Conservation (phyloP, 2,113 vertebrate genomes). For the Xenus cinereus region DNA sequence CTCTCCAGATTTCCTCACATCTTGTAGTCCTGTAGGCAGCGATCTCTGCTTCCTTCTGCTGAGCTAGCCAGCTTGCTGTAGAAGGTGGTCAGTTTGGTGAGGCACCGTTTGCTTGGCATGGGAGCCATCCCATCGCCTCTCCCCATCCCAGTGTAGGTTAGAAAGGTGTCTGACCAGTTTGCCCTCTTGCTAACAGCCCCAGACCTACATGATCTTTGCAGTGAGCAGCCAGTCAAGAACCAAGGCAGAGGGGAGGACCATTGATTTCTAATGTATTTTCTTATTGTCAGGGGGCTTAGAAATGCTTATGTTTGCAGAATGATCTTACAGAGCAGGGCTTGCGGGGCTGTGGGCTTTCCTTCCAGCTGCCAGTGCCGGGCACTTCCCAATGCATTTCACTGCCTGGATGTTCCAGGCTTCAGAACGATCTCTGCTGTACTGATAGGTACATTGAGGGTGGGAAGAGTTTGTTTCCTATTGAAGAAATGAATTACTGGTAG, state of each 20-base stretch:
- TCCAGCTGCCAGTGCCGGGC: accelerated
- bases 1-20: neutral
- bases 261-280: neutral
- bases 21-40: neutral
- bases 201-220: neutral
- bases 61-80: neutral
- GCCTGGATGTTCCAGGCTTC: neutral
- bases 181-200: neutral
- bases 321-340: neutral
- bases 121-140: accelerated
- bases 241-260: neutral
- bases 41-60: accelerated
- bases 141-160: neutral
- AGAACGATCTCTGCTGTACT: neutral
- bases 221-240: neutral
- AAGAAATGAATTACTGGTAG: slow-evolving; percentile 27
- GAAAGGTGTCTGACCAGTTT: neutral
- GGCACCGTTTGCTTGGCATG: accelerated
- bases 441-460: neutral
- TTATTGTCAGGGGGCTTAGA: neutral
- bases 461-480: neutral
- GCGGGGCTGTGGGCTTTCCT: neutral
- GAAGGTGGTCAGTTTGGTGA: neutral
- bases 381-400: neutral
- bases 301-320: neutral